Percentiles rank a stretch among this genome's conserved stretches.
Evolutionary conservation across 2,888 invertebrate genomes (phyloP).

Genomic region (Arge pagana): DNA sequence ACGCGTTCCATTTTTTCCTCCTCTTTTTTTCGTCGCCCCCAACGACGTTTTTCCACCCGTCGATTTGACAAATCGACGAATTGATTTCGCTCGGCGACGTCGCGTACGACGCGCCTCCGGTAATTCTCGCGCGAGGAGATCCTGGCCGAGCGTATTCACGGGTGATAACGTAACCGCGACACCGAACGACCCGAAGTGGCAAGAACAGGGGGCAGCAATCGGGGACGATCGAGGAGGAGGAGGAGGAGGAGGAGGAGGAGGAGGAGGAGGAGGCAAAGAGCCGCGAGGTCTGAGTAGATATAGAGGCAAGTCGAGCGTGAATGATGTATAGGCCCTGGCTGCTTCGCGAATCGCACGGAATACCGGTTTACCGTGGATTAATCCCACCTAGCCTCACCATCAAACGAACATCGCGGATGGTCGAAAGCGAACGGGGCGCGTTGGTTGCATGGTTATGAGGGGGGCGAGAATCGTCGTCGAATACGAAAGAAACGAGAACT

Average conservation of each 20-base stretch:
- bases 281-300: conserved; percentile 10
- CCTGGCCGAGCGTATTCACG: too few relatives aligned
- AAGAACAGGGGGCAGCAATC: too few relatives aligned
- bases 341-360: conserved; percentile 16
- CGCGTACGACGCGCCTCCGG: conserved; percentile 15
- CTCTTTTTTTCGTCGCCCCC: conserved; percentile 11
- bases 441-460: conserved; percentile 1
- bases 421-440: background rate
- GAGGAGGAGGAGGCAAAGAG: too few relatives aligned
- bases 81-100: conserved; percentile 15
- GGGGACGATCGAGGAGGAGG: too few relatives aligned
- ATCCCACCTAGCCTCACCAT: conserved; percentile 13
- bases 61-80: conserved; percentile 23
- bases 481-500: background rate
- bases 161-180: too few relatives aligned
- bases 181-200: too few relatives aligned
- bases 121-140: conserved; percentile 14
- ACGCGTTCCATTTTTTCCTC: background rate
- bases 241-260: too few relatives aligned
- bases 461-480: background rate
- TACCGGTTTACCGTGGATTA: conserved; percentile 13
- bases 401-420: conserved; percentile 5
- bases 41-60: conserved; percentile 24
- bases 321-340: conserved; percentile 17
- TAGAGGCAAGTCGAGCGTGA: conserved; percentile 14